Evolutionary conservation across 2,888 invertebrate genomes (phyloP), one percentile per base, ranked within the genome.

Genomic region (Thalpophila matura): DNA sequence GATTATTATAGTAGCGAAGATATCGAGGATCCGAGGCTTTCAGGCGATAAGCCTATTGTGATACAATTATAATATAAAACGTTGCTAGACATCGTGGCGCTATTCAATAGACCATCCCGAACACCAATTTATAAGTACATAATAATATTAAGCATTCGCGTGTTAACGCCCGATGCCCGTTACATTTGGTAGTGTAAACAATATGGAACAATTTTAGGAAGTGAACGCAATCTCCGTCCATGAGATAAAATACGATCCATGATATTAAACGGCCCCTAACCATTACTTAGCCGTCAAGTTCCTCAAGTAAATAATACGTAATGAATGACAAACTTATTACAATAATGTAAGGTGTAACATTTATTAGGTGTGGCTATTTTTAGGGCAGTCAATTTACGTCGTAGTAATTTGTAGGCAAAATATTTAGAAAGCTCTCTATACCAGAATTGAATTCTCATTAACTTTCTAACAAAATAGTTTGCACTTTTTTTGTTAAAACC

Each of bases 171-270:
- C 59, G 40, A 59, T 63, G 40, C 60, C 22, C 6, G 37, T 46
- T 37, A 66, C 43, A 62, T 53, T 42, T 75, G 60, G 47, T 65
- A 50, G 62, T 71, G 24, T 79, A 33, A 61, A 68, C 61, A 64
- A 60, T 50, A 49, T 64, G 51, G 54, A 57, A 59, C 60, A 74
- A 68, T 59, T 29, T 74, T 57, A 60, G 38, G 46, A 75, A 53
- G 77, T 49, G 80, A 85, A 83, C 78, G 71, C 85, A 82, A 85
- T 89, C 86, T 92, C 92, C 92, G 92, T 92, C 92, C 92, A 92
- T 87, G 88, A 87, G 85, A 86, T 87, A 83, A 86, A 79, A 77
- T 74, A 78, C 79, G 69, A 75, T 70, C 74, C 75, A 63, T 49
- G 20, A 65, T 58, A 45, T 61, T 56, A 10, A 63, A 61, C 57